Base-by-base conservation (phyloP, 2,797 vertebrate genomes). In the Ispidina lecontei region DNA sequence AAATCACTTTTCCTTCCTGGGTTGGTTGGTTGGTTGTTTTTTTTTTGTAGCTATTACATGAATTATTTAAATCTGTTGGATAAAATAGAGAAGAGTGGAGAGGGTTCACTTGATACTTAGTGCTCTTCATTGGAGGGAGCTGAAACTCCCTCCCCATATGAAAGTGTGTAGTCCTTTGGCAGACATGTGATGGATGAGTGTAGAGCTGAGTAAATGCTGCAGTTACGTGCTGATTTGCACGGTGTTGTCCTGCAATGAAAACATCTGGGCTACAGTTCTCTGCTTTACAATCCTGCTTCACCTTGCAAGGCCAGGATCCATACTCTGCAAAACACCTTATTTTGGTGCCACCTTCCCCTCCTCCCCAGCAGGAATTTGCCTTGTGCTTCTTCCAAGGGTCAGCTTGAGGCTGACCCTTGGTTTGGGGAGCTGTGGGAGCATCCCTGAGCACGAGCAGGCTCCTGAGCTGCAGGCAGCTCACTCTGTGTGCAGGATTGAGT, bases 11-110 rank as follows among this genome's bases (percentile, higher is more conserved):
- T 65, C 10, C 86, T 94, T 91, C 90, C 78, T 14, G 73, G 37
- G 41, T 55, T 90, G 91, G 16, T 44, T 20, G 18, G 18, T 44
- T 10, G 6, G 10, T 21, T 44, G 18, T 44, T 20, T 20, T 46
- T 46, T 95, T 69, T 93, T 65, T 63, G 68, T 72, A 93, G 84
- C 94, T 92, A 35, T 84, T 91, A 31, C 37, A 88, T 97, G 59
- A 93, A 96, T 96, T 94, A 96, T 96, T 97, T 94, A 96, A 77
- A 65, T 52, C 68, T 80, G n/a, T 44, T 76, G 84, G 84, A 89
- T 87, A 92, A 96, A 96, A 87, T 70, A 77, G 70, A 90, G 58
- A 67, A 70, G 62, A 81, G 58, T 10, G 52, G 90, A 95, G 81
- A 94, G 44, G 56, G 33, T 91, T 95, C 65, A 47, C 56, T 95